These are phyloP conservation scores for Protonibea diacanthus DNA, from an alignment of 2,797 vertebrate genomes.

Conservation along the genomic window DNA sequence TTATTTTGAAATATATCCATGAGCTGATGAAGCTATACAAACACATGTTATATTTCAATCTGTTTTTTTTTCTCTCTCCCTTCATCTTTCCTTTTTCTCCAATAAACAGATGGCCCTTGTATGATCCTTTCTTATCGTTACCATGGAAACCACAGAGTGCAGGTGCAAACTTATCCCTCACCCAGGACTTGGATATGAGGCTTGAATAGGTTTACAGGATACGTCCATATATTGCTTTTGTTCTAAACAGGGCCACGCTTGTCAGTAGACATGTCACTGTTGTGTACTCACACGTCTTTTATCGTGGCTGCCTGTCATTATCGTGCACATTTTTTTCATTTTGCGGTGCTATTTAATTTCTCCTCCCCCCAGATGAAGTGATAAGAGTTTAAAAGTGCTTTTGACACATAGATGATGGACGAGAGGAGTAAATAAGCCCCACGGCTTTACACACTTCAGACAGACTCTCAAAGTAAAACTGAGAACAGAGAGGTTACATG, in stretches of 20 bases:
- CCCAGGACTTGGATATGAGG: slow-evolving; percentile 59
- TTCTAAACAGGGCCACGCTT: slow-evolving; percentile 32
- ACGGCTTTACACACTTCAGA: slow-evolving; percentile 45
- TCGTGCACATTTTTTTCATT: slow-evolving; percentile 61
- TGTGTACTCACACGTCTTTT: slow-evolving; percentile 45
- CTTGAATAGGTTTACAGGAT: slow-evolving; percentile 30
- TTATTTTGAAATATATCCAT: neutral
- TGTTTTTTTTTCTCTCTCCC: slow-evolving; percentile 12
- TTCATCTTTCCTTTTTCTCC: slow-evolving; percentile 20
- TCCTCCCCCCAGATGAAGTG: slow-evolving; percentile 59
- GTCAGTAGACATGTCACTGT: slow-evolving; percentile 48
- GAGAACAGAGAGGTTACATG: slow-evolving; percentile 26
- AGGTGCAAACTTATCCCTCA: slow-evolving; percentile 70
- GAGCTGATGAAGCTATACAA: neutral
- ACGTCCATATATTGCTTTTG: slow-evolving; percentile 25
- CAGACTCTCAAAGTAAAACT: slow-evolving; percentile 44
- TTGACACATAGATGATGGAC: slow-evolving; percentile 65
- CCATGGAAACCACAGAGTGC: slow-evolving; percentile 77
- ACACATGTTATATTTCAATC: slow-evolving; percentile 13
- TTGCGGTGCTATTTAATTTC: slow-evolving; percentile 48
- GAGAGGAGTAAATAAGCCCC: slow-evolving; percentile 53
- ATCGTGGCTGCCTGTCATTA: slow-evolving; percentile 58
- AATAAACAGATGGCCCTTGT: slow-evolving; percentile 72
- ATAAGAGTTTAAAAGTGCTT: slow-evolving; percentile 72
- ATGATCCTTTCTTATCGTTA: slow-evolving; percentile 73